These are phyloP conservation scores for Linnaemya vulpina DNA, from an alignment of 2,888 invertebrate species.

Conservation along the genomic window DNA sequence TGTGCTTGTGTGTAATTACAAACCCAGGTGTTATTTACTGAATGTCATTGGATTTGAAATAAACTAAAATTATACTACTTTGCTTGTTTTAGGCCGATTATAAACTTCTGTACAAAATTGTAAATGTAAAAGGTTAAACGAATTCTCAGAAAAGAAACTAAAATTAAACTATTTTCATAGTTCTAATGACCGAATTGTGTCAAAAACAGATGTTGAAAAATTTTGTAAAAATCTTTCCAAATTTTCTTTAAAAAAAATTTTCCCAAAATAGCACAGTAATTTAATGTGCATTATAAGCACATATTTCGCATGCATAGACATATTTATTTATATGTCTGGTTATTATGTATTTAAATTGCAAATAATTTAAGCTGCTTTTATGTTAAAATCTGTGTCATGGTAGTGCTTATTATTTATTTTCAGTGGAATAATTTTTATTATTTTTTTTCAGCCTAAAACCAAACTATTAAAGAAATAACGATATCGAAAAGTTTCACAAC, in stretches of 20 bases:
- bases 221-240: too few species aligned
- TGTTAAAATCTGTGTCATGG: constrained; percentile 34
- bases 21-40: constrained; percentile 51
- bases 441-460: not conserved
- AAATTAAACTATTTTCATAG: not conserved
- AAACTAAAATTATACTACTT: not conserved
- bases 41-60: not conserved
- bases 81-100: constrained; percentile 4
- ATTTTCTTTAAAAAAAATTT: too few species aligned
- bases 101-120: not conserved
- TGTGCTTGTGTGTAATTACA: not conserved
- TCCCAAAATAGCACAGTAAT: not conserved
- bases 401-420: constrained; percentile 16
- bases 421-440: constrained; percentile 24
- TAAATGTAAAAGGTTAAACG: not conserved
- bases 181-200: not conserved
- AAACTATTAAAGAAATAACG: not conserved
- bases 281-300: not conserved
- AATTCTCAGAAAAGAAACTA: not conserved
- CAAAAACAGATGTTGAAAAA: not conserved
- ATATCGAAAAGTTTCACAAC: constrained; percentile 19
- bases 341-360: not conserved
- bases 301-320: not conserved
- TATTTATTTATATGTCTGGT: not conserved
- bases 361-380: not conserved